These are phyloP conservation scores for Myrmecobius fasciatus DNA, from an alignment of 2,113 vertebrate species.

Conservation along the genomic window DNA sequence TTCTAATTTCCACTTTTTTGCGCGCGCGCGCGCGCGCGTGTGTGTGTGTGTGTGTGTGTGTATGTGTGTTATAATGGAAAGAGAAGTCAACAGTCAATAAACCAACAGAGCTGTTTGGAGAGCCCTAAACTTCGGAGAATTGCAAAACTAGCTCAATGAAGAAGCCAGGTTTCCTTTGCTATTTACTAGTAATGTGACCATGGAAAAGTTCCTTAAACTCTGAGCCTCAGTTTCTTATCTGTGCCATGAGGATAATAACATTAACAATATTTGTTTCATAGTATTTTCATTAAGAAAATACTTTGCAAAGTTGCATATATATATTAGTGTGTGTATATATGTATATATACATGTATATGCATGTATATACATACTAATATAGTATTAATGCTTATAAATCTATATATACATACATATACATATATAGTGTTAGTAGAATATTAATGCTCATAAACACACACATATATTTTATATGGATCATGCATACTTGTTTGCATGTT, in stretches of 20 bases:
- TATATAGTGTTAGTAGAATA: not conserved
- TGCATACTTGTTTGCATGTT: not conserved
- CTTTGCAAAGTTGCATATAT: not conserved
- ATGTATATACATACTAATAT: too few species aligned
- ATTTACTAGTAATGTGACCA: not conserved
- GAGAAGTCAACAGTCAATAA: not conserved
- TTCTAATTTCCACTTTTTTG: not conserved
- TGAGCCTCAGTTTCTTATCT: not conserved
- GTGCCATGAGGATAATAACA: not conserved
- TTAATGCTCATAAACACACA: not conserved
- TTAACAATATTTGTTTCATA: not conserved
- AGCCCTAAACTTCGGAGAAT: not conserved
- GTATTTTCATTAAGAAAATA: not conserved
- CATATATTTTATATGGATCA: not conserved
- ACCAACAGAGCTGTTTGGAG: not conserved
- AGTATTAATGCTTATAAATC: too few species aligned
- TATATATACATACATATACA: not conserved
- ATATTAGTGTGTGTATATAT: not conserved
- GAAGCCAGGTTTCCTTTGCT: not conserved
- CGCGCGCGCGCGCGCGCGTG: too few species aligned
- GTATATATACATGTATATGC: not conserved
- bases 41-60: too few species aligned
- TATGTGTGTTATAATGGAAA: not conserved
- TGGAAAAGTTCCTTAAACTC: not conserved
- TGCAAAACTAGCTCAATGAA: not conserved